Percentiles rank a stretch among this genome's conserved stretches.
Evolutionary conservation across 2,797 vertebrate genomes (phyloP).

Genomic region (Megalops cyprinoides): DNA sequence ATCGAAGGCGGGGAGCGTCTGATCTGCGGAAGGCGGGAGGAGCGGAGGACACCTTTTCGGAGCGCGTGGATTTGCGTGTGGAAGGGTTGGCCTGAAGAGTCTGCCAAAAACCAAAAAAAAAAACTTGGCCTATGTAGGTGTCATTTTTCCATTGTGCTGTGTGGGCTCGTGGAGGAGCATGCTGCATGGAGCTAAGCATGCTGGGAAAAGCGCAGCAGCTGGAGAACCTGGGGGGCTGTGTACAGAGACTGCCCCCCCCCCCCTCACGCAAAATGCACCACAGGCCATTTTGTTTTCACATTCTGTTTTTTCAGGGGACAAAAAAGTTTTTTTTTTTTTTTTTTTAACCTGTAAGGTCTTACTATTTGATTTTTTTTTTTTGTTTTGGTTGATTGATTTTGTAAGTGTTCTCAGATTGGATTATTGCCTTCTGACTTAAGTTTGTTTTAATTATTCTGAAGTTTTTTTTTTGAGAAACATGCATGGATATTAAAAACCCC

Average conservation of each 20-base stretch:
- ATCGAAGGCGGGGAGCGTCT: conserved; percentile 14
- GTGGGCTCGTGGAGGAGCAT: not conserved
- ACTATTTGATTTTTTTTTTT: conserved; percentile 23
- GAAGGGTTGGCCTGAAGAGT: conserved; percentile 31
- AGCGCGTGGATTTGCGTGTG: conserved; percentile 30
- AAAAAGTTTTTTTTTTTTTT: conserved; percentile 31
- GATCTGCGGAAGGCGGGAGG: not conserved
- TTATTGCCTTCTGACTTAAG: conserved; percentile 40
- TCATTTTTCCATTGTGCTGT: conserved; percentile 27
- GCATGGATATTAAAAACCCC: conserved; percentile 49
- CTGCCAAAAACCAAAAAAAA: conserved; percentile 45
- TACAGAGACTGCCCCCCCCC: conserved; percentile 22
- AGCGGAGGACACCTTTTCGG: conserved; percentile 9
- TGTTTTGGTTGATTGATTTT: conserved; percentile 29
- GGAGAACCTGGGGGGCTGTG: not conserved
- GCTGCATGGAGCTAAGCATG: not conserved
- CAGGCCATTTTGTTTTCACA: conserved; percentile 37
- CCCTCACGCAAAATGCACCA: conserved; percentile 40
- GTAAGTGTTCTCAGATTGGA: conserved; percentile 37
- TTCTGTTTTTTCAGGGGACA: conserved; percentile 43
- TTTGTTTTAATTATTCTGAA: conserved; percentile 43
- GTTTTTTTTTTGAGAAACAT: conserved; percentile 47
- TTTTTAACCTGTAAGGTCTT: conserved; percentile 43
- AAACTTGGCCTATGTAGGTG: conserved; percentile 44
- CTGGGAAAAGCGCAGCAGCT: not conserved